Evolutionary conservation across 64 coral and sea anemone species (phyloP), one percentile per base, ranked within the genome.

Genomic region (Actinia equina): DNA sequence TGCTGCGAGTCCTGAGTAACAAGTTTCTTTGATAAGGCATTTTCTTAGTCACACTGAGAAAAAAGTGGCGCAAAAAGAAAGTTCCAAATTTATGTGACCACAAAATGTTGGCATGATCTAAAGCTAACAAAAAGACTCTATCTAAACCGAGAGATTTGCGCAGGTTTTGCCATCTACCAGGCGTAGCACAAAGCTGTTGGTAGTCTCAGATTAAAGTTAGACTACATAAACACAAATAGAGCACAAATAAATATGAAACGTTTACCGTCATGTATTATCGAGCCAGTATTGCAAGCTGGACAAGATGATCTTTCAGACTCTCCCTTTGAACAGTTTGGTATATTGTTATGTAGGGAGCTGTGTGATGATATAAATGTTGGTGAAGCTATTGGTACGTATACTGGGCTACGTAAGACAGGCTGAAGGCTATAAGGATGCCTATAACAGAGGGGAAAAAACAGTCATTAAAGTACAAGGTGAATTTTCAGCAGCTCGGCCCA

Each of bases 181-280:
- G 30, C 30, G 30, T 37, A 37, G 30, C 30, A 37, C 30, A 37
- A 37, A 37, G 30, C 30, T 37, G 30, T 37, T 37, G 15, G 18
- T 20, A 7, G 10, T 69, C n/a, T 69, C 63, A 23, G 18, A 18
- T 60, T 60, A 60, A 60, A 60, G 59, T 19, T 60, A 60, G 59
- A 49, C 46, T 49, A 49, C 46, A 49, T 49, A 49, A 49, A 49
- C 46, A 49, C 46, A 8, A 49, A 4, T 49, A 49, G 7, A 6
- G 46, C 46, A 49, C 46, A 57, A 57, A 57, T 57, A 57, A 57
- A 57, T 12, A 57, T 12, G 15, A n/a, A 23, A 65, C 0, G 7
- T 49, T 44, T 81, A 81, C 78, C 78, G 17, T 81, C 78, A n/a
- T 81, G 78, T 52, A 81, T 19, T 81, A 81, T 49, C 52, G 78